Base-by-base conservation (phyloP, 2,888 invertebrate genomes). In the Parelbella ahira region DNA sequence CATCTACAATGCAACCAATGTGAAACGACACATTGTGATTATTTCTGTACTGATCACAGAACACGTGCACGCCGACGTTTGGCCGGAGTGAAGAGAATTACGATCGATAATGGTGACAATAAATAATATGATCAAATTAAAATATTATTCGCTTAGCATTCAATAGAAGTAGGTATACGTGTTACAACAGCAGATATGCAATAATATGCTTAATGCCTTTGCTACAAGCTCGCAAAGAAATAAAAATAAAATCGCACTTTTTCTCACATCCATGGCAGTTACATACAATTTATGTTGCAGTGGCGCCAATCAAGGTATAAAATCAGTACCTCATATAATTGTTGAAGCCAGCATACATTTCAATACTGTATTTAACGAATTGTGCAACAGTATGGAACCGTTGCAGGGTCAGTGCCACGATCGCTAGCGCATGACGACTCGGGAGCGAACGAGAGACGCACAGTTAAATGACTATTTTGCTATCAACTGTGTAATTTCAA, bases 371-470 rank as follows among this genome's bases (percentile, higher is more conserved):
- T 60, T 52, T 58, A 56, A 53, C 53, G 60, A 56, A 61, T 60
- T 69, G 71, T 68, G 68, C 73, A 71, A 50, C 66, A 66, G 68
- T 58, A 62, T 58, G 79, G 70, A 80, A 80, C 79, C 54, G 51
- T 36, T 41, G 46, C 69, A 75, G 75, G 79, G 77, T 79, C 79
- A 78, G 70, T 77, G 77, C 68, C 73, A 65, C 61, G 67, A 56
- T 53, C 71, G 65, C 55, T 63, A 58, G 71, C 65, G 75, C 74
- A 68, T 79, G 64, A 56, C 68, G 53, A 21, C n/a, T n/a, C n/a
- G n/a, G n/a, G n/a, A n/a, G n/a, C n/a, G n/a, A n/a, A 7, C 8
- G 32, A 32, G 32, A 18, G 25, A 27, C 29, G 38, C 44, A 51
- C 45, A 49, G 34, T 24, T 25, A 39, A 15, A 18, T 15, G 8